A percentile compares a stretch with the other conserved stretches of the same genome.
Conservation (phyloP, 1,140 invertebrate species). For the Drosophila parabipectinata region DNA sequence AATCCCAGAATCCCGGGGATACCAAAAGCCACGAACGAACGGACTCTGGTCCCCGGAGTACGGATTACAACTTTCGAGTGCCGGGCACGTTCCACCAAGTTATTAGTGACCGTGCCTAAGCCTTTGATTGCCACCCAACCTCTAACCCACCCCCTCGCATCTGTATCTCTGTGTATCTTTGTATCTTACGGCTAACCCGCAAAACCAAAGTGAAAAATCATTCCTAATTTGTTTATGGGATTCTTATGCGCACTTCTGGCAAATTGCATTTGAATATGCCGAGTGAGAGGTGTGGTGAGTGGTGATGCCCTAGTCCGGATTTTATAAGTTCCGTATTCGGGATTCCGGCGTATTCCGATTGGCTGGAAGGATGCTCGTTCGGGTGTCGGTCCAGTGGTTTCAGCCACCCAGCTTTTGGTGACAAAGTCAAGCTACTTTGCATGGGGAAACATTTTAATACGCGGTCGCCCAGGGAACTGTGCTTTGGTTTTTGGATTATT, state of each 20-base stretch:
- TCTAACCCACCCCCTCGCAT: not conserved
- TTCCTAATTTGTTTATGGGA: slow-evolving; percentile 48
- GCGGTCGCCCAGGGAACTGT: slow-evolving; percentile 13
- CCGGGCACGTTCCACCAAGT: slow-evolving; percentile 63
- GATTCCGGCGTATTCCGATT: not conserved
- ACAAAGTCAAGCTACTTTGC: slow-evolving; percentile 47
- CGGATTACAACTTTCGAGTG: slow-evolving; percentile 59
- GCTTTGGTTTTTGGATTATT: not conserved
- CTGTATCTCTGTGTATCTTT: not conserved
- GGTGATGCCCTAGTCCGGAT: not conserved
- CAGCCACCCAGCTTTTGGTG: slow-evolving; percentile 15
- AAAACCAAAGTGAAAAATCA: slow-evolving; percentile 13
- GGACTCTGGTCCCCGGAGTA: not conserved
- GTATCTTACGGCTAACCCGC: not conserved
- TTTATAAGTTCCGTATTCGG: not conserved
- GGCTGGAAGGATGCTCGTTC: not conserved
- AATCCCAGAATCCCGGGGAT: not conserved
- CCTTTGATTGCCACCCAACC: slow-evolving; percentile 65
- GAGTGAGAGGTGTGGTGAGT: not conserved
- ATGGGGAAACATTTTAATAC: slow-evolving; percentile 32
- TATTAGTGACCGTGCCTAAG: slow-evolving; percentile 69
- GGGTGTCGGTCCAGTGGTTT: slow-evolving; percentile 14
- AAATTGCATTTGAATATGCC: slow-evolving; percentile 71
- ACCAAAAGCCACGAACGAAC: not conserved
- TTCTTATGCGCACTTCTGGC: slow-evolving; percentile 64